These are phyloP conservation scores for Zaprionus gabonicus DNA, from an alignment of 1,140 invertebrate genomes.

Conservation along the genomic window DNA sequence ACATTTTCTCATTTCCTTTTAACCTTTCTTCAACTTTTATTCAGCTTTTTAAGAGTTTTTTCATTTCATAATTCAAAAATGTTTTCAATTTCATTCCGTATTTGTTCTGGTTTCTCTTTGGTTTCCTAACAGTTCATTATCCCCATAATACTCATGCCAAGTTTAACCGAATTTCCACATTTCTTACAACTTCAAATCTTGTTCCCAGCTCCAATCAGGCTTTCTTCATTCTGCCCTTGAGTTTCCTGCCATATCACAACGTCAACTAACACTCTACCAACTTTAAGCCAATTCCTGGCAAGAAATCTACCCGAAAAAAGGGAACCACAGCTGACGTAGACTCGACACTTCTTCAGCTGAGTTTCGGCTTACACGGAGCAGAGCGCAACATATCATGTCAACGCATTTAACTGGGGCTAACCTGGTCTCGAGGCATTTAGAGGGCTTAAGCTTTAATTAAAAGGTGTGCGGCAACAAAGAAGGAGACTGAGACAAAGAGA, in stretches of 20 bases:
- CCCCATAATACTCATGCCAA: neutral
- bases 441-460: slow-evolving; percentile 81
- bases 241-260: neutral
- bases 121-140: neutral
- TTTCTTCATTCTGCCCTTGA: neutral
- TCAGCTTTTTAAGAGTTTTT: too few species aligned
- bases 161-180: neutral
- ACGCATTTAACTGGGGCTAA: slow-evolving; percentile 76
- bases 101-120: neutral
- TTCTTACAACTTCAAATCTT: neutral
- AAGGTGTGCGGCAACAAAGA: slow-evolving; percentile 33
- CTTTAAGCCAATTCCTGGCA: neutral
- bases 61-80: too few species aligned
- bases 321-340: slow-evolving; percentile 30
- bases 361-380: slow-evolving; percentile 58
- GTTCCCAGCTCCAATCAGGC: neutral
- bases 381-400: slow-evolving; percentile 66
- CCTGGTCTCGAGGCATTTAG: slow-evolving; percentile 65
- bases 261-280: neutral
- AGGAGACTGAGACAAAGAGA: slow-evolving; percentile 3
- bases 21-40: neutral
- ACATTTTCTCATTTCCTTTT: neutral
- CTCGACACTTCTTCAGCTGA: neutral
- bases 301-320: neutral
- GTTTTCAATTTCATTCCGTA: neutral